Conservation (phyloP, 2,888 invertebrate species). For the Calliopum simillimum region DNA sequence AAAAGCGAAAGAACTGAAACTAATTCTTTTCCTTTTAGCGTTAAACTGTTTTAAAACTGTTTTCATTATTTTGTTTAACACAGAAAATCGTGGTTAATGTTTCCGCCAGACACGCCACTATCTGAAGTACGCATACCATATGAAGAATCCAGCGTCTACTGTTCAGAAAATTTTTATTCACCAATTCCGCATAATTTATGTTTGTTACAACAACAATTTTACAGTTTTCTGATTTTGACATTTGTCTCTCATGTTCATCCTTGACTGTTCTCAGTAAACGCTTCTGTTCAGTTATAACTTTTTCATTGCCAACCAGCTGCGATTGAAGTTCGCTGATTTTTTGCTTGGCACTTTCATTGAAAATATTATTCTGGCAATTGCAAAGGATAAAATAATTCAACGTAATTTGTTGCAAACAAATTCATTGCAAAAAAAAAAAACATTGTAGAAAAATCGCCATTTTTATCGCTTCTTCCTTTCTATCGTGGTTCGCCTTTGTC, state of each 20-base stretch:
- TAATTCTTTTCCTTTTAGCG: too few species aligned
- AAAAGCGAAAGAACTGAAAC: too few species aligned
- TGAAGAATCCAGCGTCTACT: conserved; percentile 96
- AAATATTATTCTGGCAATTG: too few species aligned
- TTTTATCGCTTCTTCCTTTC: conserved; percentile 24
- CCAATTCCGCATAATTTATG: too few species aligned
- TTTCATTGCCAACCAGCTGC: conserved; percentile 71
- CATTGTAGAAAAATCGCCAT: conserved; percentile 35
- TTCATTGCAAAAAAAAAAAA: conserved; percentile 12
- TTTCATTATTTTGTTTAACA: neutral
- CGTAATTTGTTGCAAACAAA: neutral
- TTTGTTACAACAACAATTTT: too few species aligned
- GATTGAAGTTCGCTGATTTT: conserved; percentile 73
- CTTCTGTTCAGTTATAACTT: conserved; percentile 73
- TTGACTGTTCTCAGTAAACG: conserved; percentile 72
- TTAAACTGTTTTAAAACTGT: too few species aligned
- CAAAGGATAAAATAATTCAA: neutral
- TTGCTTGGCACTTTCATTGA: conserved; percentile 71
- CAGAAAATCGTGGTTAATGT: conserved; percentile 92
- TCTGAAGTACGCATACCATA: conserved; percentile 90
- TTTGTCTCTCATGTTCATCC: conserved; percentile 73
- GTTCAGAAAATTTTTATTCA: conserved; percentile 82
- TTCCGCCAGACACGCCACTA: conserved; percentile 82
- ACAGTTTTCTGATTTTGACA: too few species aligned
- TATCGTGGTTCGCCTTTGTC: conserved; percentile 20